phyloP scores from a whole-genome alignment of 2,888 invertebrate species.

The Netelia fuscicornis region DNA sequence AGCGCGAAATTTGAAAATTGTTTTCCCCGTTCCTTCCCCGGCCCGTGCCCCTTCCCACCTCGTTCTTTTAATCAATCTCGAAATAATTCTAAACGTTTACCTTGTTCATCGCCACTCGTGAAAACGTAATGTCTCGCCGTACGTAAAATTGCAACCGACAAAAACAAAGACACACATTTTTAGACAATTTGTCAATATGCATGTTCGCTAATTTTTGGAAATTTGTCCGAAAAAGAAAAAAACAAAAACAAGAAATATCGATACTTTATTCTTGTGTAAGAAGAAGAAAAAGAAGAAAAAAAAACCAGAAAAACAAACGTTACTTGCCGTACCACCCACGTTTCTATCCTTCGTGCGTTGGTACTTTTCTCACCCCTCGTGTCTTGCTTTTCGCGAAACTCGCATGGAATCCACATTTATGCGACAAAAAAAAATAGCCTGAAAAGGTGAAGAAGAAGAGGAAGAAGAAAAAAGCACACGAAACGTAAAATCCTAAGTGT shows the following conservation, averaged over 20 bases:
- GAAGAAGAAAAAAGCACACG: neutral
- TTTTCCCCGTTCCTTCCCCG: slow-evolving; percentile 8
- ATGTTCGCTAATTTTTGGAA: too few relatives aligned
- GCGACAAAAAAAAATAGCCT: slow-evolving; percentile 9
- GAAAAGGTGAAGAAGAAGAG: too few relatives aligned
- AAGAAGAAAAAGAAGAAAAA: too few relatives aligned
- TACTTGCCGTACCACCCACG: too few relatives aligned
- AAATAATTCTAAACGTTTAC: slow-evolving; percentile 3
- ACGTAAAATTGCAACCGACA: neutral
- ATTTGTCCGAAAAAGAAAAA: too few relatives aligned
- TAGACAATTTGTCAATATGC: too few relatives aligned
- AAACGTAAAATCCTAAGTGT: slow-evolving; percentile 25
- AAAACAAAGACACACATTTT: neutral
- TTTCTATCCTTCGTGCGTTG: neutral
- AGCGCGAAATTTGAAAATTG: slow-evolving; percentile 14
- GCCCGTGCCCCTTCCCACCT: slow-evolving; percentile 18
- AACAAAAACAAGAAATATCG: too few relatives aligned
- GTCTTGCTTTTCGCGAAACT: slow-evolving; percentile 33
- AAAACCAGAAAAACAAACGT: too few relatives aligned
- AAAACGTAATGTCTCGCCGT: neutral
- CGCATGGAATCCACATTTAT: neutral
- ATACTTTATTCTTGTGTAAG: too few relatives aligned
- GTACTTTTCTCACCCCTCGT: neutral
- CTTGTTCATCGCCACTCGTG: neutral
- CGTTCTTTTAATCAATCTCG: neutral